Percentiles rank a stretch among this genome's conserved stretches.
Conservation (phyloP, 2,113 vertebrate genomes). For the Thymallus thymallus region DNA sequence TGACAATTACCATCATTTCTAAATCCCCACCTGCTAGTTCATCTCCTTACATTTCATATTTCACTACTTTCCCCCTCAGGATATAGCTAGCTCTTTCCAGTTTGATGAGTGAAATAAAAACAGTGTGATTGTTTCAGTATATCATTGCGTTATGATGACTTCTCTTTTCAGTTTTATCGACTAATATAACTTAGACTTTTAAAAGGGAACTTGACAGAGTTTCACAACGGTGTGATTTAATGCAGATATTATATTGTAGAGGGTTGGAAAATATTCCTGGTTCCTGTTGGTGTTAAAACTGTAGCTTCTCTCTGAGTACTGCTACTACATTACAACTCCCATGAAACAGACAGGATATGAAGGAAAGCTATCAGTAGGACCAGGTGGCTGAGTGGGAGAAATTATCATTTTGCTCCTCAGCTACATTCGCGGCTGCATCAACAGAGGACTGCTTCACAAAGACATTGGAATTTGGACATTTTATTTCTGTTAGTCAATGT, state of each 20-base stretch:
- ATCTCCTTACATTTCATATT: neutral
- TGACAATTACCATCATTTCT: neutral
- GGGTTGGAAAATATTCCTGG: neutral
- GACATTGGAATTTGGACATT: too few species aligned
- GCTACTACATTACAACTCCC: neutral
- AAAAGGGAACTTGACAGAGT: neutral
- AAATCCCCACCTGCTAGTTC: neutral
- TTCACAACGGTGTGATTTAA: neutral
- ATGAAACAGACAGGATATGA: neutral
- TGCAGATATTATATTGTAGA: neutral
- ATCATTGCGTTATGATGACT: neutral
- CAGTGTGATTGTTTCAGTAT: neutral
- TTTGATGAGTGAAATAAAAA: conserved; percentile 3
- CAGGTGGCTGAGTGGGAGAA: conserved; percentile 6
- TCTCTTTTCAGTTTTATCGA: neutral
- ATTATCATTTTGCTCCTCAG: neutral
- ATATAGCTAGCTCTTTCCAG: neutral
- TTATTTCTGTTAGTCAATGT: too few species aligned
- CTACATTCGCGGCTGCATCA: neutral
- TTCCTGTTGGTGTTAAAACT: neutral
- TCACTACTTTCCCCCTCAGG: neutral
- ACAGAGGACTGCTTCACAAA: neutral
- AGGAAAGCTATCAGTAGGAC: neutral
- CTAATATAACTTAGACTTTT: neutral
- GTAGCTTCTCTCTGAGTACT: neutral